Base-by-base conservation (phyloP, 2,797 vertebrate species). In the Labroides dimidiatus region DNA sequence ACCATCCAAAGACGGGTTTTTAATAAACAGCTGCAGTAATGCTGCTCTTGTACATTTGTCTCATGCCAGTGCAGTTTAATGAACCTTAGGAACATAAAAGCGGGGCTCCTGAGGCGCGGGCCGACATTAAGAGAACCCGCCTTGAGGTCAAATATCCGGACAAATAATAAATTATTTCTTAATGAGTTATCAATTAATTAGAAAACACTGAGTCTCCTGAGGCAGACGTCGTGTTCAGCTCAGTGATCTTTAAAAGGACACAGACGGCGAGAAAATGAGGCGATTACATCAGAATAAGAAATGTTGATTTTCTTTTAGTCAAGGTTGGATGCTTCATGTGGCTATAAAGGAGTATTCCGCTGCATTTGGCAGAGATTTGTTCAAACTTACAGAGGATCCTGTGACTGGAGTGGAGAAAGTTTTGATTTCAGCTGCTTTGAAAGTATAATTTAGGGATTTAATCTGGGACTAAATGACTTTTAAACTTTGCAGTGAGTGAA, bases 111-210 rank as follows among this genome's bases (percentile, higher is more conserved):
- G 70, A 74, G 74, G 72, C 51, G 79, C 52, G 19, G 50, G 64
- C 1, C 64, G 64, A 80, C 69, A 76, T 52, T 74, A 75, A 75
- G 69, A 67, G 71, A 69, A 62, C 74, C 41, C 63, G 39, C 69
- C 84, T 77, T 0, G 20, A 57, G 68, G 81, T 84, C 47, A 75
- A 73, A 80, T 74, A 49, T 86, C 67, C 78, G 21, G 45, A 1
- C 53, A 75, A 87, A 80, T 77, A 71, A 80, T 81, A 39, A 82
- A 78, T 86, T 79, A 63, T 84, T 78, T 78, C 72, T 51, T 75
- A 67, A 84, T 77, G 43, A 80, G 68, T 77, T 68, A 84, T 67
- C 69, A 79, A 81, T 84, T 82, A 86, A 86, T 85, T 80, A 72
- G 76, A 62, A 37, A 81, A 81, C 23, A 73, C 47, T 21, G 30